phyloP scores from a whole-genome alignment of 2,113 vertebrate genomes.

The Psammodynastes pulverulentus region DNA sequence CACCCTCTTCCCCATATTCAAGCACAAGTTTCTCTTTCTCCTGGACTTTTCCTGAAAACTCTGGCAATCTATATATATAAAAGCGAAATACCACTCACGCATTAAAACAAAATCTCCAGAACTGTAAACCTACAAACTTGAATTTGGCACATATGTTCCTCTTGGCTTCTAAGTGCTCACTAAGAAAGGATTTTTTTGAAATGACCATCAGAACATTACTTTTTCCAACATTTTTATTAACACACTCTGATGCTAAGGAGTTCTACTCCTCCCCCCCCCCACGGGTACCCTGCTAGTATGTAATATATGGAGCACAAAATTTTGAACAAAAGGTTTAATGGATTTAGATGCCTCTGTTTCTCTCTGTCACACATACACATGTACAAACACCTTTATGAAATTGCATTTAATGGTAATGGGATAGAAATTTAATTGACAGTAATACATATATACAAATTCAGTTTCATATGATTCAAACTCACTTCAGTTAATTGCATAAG shows the following conservation, averaged over 20 bases:
- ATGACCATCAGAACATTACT: no score
- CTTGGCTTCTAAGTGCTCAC: no score
- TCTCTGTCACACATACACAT: neutral
- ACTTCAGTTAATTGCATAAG: neutral
- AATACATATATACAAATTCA: neutral
- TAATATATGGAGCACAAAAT: neutral
- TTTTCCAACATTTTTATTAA: no score
- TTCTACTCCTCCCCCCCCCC: no score
- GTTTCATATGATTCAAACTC: neutral
- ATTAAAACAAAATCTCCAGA: no score
- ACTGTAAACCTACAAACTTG: no score
- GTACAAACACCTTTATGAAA: neutral
- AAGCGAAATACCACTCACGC: no score
- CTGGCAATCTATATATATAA: neutral
- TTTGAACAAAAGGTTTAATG: neutral
- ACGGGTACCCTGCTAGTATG: no score
- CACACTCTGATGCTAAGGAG: no score
- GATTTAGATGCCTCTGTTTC: neutral
- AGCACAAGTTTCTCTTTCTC: neutral
- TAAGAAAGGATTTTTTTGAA: no score
- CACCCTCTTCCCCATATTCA: neutral
- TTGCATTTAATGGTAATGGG: neutral
- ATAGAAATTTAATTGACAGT: neutral
- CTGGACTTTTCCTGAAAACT: neutral
- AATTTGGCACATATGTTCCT: no score